Percentiles rank a stretch among this genome's conserved stretches.
phyloP scores from a whole-genome alignment of 2,888 invertebrate species.

The Sphaerophoria rueppellii region DNA sequence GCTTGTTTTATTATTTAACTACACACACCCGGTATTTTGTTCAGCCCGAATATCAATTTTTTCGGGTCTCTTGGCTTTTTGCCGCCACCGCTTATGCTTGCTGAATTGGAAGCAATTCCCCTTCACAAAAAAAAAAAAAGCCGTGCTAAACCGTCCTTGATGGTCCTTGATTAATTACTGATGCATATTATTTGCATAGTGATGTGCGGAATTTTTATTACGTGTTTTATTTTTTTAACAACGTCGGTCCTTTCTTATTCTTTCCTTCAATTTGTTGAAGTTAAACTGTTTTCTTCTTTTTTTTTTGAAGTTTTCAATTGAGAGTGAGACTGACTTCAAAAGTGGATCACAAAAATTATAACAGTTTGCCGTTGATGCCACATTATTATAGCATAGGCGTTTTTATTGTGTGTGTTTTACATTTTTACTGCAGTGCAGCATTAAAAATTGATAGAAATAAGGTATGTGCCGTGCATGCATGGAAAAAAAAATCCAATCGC shows the following conservation, averaged over 20 bases:
- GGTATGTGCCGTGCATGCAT: background rate
- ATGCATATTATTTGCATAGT: conserved; percentile 51
- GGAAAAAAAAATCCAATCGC: background rate
- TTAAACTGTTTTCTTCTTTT: conserved; percentile 1
- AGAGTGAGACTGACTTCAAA: conserved; percentile 9
- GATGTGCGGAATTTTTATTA: conserved; percentile 34
- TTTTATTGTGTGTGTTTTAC: conserved; percentile 58
- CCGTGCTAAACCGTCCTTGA: conserved; percentile 7
- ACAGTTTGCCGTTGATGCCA: conserved; percentile 15
- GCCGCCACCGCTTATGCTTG: no score
- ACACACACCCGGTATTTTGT: conserved; percentile 34
- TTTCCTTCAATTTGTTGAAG: background rate
- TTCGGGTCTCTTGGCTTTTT: background rate
- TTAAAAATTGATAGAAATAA: conserved; percentile 20
- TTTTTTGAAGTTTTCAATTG: background rate
- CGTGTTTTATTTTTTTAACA: conserved; percentile 25
- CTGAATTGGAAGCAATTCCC: no score
- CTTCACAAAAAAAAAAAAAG: no score
- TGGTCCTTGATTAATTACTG: conserved; percentile 60
- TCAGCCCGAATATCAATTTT: conserved; percentile 1
- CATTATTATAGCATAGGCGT: conserved; percentile 8
- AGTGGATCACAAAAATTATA: conserved; percentile 16
- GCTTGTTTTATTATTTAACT: conserved; percentile 59
- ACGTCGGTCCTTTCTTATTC: conserved; percentile 16
- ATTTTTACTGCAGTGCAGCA: conserved; percentile 54